Conservation (phyloP, 2,888 invertebrate species). For the Erebia epiphron region DNA sequence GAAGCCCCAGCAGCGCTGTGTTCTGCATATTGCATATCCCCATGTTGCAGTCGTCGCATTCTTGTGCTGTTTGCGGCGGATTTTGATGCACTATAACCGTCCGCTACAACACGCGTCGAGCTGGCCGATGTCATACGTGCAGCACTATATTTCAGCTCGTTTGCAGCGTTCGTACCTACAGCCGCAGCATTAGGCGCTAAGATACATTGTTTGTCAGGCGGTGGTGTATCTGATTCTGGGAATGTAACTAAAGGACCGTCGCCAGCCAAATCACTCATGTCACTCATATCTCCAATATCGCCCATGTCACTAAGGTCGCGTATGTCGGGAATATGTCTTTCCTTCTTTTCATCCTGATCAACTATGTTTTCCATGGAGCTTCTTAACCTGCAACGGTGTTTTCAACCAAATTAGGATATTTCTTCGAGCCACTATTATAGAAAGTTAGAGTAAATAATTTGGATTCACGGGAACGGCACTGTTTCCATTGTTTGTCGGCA, state of each 20-base stretch:
- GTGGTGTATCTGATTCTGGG: constrained; percentile 90
- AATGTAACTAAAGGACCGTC: constrained; percentile 90
- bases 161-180: constrained; percentile 76
- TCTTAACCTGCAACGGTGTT: constrained; percentile 79
- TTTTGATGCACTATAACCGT: constrained; percentile 90
- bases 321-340: constrained; percentile 73
- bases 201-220: constrained; percentile 78
- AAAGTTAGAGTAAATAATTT: constrained; percentile 22
- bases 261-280: constrained; percentile 70
- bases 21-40: constrained; percentile 92
- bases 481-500: constrained; percentile 78
- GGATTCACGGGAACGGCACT: constrained; percentile 58
- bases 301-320: constrained; percentile 77
- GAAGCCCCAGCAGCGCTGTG: constrained; percentile 90
- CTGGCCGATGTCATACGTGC: constrained; percentile 90
- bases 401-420: constrained; percentile 21
- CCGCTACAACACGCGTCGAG: constrained; percentile 89
- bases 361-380: constrained; percentile 91
- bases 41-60: constrained; percentile 87
- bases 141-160: constrained; percentile 92
- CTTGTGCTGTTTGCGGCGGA: constrained; percentile 76
- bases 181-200: constrained; percentile 70
- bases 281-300: constrained; percentile 77
- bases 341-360: constrained; percentile 82
- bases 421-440: neutral